Evolutionary conservation across 2,113 vertebrate species (phyloP).

Genomic region (Chaetodon trifascialis): DNA sequence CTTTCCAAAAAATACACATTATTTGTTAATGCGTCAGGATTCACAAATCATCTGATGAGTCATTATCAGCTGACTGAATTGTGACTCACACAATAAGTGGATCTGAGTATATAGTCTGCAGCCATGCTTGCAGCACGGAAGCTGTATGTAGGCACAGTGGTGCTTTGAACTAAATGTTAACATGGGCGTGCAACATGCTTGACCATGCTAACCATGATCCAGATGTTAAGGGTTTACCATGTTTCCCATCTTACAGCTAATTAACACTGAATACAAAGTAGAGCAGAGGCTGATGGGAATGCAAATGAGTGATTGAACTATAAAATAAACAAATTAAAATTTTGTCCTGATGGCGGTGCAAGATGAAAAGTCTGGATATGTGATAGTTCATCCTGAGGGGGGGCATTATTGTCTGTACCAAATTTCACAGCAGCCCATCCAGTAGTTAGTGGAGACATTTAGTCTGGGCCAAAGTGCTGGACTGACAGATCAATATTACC

Average conservation of each 20-base stretch:
- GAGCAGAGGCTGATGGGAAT: neutral
- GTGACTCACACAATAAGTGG: neutral
- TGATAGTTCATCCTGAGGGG: neutral
- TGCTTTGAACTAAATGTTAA: too few species aligned
- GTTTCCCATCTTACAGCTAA: too few species aligned
- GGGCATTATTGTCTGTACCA: neutral
- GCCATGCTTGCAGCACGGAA: neutral
- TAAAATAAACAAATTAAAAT: too few species aligned
- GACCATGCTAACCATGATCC: neutral
- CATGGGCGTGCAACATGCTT: neutral
- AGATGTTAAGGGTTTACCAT: too few species aligned
- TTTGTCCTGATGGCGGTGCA: neutral
- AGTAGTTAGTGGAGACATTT: neutral
- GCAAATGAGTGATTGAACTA: too few species aligned
- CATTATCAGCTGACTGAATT: neutral
- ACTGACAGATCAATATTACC: neutral
- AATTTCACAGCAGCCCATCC: neutral
- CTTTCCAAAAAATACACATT: neutral
- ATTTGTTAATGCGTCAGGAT: neutral
- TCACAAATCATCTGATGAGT: neutral
- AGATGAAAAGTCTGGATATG: neutral
- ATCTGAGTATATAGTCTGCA: neutral
- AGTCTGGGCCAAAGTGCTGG: neutral
- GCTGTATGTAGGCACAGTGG: neutral
- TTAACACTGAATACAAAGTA: neutral